These are phyloP conservation scores for Scaptodrosophila lebanonensis DNA, from an alignment of 1,140 invertebrate species.

Conservation along the genomic window DNA sequence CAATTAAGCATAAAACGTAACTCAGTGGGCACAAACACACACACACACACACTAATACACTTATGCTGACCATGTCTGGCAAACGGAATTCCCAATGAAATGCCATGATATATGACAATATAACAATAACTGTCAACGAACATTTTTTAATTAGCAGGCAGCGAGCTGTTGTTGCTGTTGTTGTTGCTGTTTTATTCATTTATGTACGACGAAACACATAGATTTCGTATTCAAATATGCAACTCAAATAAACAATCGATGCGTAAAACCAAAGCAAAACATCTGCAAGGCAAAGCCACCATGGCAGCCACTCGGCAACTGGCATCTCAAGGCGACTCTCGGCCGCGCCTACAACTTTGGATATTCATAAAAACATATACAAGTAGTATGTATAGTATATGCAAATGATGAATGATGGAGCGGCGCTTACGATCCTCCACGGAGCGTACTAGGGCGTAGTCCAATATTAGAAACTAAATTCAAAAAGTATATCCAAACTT, in stretches of 20 bases:
- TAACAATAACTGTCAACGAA: conserved; percentile 68
- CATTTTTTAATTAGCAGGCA: conserved; percentile 68
- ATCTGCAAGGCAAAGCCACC: too few species aligned
- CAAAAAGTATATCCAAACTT: too few species aligned
- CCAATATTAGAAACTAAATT: too few species aligned
- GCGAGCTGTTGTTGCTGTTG: conserved; percentile 21
- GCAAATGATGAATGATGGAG: too few species aligned
- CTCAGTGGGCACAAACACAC: conserved; percentile 53
- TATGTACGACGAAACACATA: conserved; percentile 14
- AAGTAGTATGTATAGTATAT: too few species aligned
- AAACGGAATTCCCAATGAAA: conserved; percentile 69
- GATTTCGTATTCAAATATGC: conserved; percentile 44
- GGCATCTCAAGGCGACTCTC: too few species aligned
- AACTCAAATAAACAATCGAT: conserved; percentile 44
- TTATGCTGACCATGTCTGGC: conserved; percentile 49
- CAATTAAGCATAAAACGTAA: conserved; percentile 73
- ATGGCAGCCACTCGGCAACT: too few species aligned
- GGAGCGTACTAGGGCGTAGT: too few species aligned
- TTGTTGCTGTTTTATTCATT: not conserved
- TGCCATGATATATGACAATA: conserved; percentile 71
- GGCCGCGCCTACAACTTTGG: too few species aligned
- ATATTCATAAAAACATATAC: too few species aligned
- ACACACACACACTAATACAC: too few species aligned
- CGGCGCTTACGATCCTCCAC: too few species aligned
- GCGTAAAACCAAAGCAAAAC: conserved; percentile 4